Evolutionary conservation across 2,113 vertebrate genomes (phyloP).

Genomic region (Brachionichthys hirsutus): DNA sequence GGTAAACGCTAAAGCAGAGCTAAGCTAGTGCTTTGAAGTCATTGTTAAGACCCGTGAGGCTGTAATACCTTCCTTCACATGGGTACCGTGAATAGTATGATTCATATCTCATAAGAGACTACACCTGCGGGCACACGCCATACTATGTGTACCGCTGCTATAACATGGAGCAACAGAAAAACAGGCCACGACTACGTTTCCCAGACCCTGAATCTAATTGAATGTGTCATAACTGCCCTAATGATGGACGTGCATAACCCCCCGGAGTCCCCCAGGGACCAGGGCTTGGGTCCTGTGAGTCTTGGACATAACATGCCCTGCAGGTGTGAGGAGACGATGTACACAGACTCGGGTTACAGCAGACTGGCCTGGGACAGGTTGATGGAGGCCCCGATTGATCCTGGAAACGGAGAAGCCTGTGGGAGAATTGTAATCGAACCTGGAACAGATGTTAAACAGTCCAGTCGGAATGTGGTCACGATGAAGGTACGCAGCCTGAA

Average conservation of each 20-base stretch:
- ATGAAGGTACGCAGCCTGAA: slow-evolving; percentile 15
- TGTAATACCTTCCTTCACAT: slow-evolving; percentile 49
- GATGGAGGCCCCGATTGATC: slow-evolving; percentile 64
- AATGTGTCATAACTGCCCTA: slow-evolving; percentile 54
- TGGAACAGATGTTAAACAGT: slow-evolving; percentile 61
- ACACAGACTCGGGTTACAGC: slow-evolving; percentile 60
- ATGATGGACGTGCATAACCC: slow-evolving; percentile 53
- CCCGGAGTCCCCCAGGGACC: slow-evolving; percentile 24
- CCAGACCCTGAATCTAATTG: slow-evolving; percentile 51
- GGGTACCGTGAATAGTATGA: slow-evolving; percentile 50
- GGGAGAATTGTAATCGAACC: slow-evolving; percentile 64
- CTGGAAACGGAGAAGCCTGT: slow-evolving; percentile 63
- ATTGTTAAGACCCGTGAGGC: slow-evolving; percentile 46
- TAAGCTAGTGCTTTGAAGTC: slow-evolving; percentile 55
- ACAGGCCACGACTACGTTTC: slow-evolving; percentile 16
- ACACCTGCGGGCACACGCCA: slow-evolving; percentile 41
- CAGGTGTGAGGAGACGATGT: slow-evolving; percentile 58
- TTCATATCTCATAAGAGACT: slow-evolving; percentile 54
- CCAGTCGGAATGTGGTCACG: slow-evolving; percentile 30
- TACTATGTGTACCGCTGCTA: background rate
- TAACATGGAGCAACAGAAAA: background rate
- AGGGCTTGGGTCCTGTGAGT: slow-evolving; percentile 27
- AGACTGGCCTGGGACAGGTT: slow-evolving; percentile 52
- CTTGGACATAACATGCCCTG: slow-evolving; percentile 53
- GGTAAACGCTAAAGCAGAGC: slow-evolving; percentile 57